Base-by-base conservation (phyloP, 2,113 vertebrate species). In the Phodopus roborovskii region DNA sequence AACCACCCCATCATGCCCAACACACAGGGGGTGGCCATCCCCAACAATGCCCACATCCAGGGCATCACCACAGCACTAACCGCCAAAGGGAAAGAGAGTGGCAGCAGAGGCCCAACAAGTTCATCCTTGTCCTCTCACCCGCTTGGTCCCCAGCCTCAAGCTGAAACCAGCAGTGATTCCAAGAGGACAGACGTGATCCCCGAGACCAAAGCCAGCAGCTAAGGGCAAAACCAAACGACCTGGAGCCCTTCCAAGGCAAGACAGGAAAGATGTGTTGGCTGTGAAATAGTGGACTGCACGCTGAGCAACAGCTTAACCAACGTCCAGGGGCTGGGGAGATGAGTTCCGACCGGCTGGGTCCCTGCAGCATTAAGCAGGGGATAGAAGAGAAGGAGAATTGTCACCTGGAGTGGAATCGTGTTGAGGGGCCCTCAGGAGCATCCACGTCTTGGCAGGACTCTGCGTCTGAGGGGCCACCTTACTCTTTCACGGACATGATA, bases 401-500 rank as follows among this genome's bases (percentile, higher is more conserved):
- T 53, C 94, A 91, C 16, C 88, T 97, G 64, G 79, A 96, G 53
- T 97, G 0, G 66, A 70, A 36, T 50, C 97, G 98, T 87, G 92
- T 91, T 13, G 98, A 98, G 89, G 98, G 97, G 58, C 96, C 96
- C 36, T 28, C 88, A 10, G 73, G 74, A 81, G 26, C 91, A 0
- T 81, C 95, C 0, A 2, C 95, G 0, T 94, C 97, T 15, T 98
- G 97, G 94, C 99, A 98, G 48, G 98, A 98, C 39, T 98, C 98
- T 0, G 10, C 97, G 66, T 98, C 98, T 0, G 99, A 99, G 96
- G 98, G 99, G 93, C 99, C 99, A 0, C 99, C 99, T 0, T 99
- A 99, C 96, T 99, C 99, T 90, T 99, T 99, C 97, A 99, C 99
- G 99, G 99, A 99, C 93, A 99, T 99, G 99, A 99, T 99, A 96